Evolutionary conservation across 2,113 vertebrate species (phyloP).

Genomic region (Lutjanus erythropterus): DNA sequence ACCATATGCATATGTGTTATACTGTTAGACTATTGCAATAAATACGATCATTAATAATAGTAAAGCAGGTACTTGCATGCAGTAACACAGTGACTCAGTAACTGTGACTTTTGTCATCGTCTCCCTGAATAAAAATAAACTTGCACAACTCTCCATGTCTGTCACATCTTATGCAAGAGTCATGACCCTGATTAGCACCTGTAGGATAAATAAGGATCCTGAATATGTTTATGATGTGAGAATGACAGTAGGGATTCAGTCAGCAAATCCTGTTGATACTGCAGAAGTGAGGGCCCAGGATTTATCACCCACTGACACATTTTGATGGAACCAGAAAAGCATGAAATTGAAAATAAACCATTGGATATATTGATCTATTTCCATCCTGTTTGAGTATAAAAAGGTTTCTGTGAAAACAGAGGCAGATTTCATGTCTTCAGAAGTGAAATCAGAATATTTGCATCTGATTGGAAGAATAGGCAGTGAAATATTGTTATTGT

Average conservation of each 20-base stretch:
- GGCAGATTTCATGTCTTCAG: slow-evolving; percentile 11
- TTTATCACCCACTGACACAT: slow-evolving; percentile 78
- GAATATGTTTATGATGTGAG: slow-evolving; percentile 59
- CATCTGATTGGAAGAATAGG: slow-evolving; percentile 11
- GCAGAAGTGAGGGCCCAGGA: slow-evolving; percentile 60
- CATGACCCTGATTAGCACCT: slow-evolving; percentile 53
- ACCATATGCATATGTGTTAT: slow-evolving; percentile 6
- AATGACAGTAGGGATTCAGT: slow-evolving; percentile 62
- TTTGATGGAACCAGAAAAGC: slow-evolving; percentile 79
- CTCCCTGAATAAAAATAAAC: slow-evolving; percentile 42
- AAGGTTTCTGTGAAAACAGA: slow-evolving; percentile 26
- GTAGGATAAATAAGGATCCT: slow-evolving; percentile 56
- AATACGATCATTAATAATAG: background rate
- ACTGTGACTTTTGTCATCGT: background rate
- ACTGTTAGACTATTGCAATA: background rate
- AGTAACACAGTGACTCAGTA: background rate
- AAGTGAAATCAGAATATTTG: slow-evolving; percentile 14
- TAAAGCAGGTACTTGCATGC: slow-evolving; percentile 21
- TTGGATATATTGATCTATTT: slow-evolving; percentile 75
- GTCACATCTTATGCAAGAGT: slow-evolving; percentile 31
- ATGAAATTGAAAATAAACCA: slow-evolving; percentile 83
- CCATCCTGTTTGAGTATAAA: slow-evolving; percentile 45
- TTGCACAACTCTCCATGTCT: slow-evolving; percentile 24
- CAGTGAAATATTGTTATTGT: too few species aligned
- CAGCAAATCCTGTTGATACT: slow-evolving; percentile 68